Evolutionary conservation across 2,113 vertebrate genomes (phyloP).

Genomic region (Okapia johnstoni): DNA sequence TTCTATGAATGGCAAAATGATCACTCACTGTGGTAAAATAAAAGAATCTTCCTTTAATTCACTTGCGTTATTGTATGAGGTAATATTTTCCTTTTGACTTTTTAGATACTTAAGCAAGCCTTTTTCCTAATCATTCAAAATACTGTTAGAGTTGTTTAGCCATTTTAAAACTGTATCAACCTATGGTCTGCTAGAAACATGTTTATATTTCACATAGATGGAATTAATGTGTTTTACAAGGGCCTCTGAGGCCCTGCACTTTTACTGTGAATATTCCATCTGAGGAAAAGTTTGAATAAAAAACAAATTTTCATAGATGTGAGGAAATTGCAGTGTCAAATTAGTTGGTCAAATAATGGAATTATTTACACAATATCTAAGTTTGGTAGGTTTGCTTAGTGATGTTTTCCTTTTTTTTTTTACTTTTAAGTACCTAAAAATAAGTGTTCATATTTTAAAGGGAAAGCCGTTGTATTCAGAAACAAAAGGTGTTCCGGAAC

Average conservation of each 20-base stretch:
- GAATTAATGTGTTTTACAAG: neutral
- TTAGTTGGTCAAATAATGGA: neutral
- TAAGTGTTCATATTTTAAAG: neutral
- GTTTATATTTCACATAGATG: neutral
- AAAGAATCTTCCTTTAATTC: constrained; percentile 65
- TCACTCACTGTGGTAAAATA: constrained; percentile 54
- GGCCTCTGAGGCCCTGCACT: neutral
- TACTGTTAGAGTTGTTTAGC: neutral
- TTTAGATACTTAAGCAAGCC: neutral
- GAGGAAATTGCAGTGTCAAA: neutral
- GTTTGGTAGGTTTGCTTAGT: neutral
- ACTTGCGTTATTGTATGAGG: constrained; percentile 13
- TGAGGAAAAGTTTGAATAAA: constrained; percentile 7
- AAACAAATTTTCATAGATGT: neutral
- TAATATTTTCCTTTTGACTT: neutral
- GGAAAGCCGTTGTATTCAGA: neutral
- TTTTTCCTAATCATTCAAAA: neutral
- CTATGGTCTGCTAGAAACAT: neutral
- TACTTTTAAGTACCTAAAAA: neutral
- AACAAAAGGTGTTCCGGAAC: neutral
- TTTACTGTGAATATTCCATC: neutral
- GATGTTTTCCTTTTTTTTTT: neutral
- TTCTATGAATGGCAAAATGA: constrained; percentile 72
- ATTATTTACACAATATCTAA: neutral
- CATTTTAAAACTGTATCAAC: neutral